phyloP scores from a whole-genome alignment of 2,888 invertebrate species.

The Scotopteryx bipunctaria region DNA sequence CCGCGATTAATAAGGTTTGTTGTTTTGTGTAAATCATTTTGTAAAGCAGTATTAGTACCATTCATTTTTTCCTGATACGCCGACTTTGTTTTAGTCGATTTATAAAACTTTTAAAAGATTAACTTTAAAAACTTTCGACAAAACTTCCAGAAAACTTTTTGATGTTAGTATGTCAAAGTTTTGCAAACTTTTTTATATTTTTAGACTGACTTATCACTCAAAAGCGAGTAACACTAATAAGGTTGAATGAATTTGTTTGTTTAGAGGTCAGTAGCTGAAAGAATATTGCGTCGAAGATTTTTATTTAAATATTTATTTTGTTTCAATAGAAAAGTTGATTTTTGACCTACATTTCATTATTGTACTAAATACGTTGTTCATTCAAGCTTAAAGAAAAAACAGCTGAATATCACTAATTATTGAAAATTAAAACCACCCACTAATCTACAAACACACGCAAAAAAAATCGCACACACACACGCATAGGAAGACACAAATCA shows the following conservation, averaged over 20 bases:
- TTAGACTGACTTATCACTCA: background rate
- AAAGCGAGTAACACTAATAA: background rate
- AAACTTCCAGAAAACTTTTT: constrained; percentile 53
- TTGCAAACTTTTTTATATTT: constrained; percentile 6
- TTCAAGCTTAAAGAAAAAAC: background rate
- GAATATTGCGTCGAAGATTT: too few relatives aligned
- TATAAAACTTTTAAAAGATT: constrained; percentile 33
- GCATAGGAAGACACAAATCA: constrained; percentile 3
- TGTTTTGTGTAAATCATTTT: constrained; percentile 13
- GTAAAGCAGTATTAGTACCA: constrained; percentile 42
- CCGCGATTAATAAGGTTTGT: background rate
- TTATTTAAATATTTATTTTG: too few relatives aligned
- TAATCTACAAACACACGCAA: constrained; percentile 37
- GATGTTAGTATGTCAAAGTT: constrained; percentile 52
- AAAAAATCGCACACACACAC: constrained; percentile 27
- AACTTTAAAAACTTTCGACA: constrained; percentile 46
- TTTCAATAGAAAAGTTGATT: too few relatives aligned
- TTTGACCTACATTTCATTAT: background rate
- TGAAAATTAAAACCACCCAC: background rate
- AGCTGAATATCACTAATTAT: background rate
- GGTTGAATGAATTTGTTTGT: constrained; percentile 1
- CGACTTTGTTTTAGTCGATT: constrained; percentile 33
- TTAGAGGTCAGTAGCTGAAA: too few relatives aligned
- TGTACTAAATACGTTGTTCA: too few relatives aligned
- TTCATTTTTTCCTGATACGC: constrained; percentile 42